A percentile compares a stretch with the other conserved stretches of the same genome.
Conservation (phyloP, 2,888 invertebrate species). For the Tinea semifulvella region DNA sequence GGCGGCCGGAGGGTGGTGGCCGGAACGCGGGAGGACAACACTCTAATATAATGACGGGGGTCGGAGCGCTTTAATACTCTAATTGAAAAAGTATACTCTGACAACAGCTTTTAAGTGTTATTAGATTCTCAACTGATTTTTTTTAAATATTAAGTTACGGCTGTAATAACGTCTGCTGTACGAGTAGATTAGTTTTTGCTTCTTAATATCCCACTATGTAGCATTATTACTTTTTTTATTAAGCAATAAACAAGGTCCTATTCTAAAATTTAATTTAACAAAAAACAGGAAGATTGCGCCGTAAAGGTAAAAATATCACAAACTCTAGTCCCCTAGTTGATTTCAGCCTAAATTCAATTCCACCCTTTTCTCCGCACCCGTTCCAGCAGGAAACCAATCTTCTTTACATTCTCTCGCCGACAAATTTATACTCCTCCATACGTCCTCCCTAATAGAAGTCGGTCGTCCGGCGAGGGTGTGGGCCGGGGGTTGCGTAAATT, state of each 20-base stretch:
- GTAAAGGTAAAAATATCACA: conserved; percentile 49
- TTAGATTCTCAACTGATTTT: conserved; percentile 28
- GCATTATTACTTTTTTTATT: neutral
- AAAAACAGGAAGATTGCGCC: neutral
- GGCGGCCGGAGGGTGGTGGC: conserved; percentile 34
- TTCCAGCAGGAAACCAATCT: conserved; percentile 59
- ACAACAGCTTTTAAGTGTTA: conserved; percentile 54
- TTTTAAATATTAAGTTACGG: conserved; percentile 11
- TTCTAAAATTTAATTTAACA: neutral
- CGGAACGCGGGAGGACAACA: conserved; percentile 58
- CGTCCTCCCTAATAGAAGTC: conserved; percentile 45
- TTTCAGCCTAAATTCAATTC: conserved; percentile 61
- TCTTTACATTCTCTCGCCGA: conserved; percentile 62
- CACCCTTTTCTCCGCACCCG: conserved; percentile 50
- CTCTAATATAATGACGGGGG: conserved; percentile 65
- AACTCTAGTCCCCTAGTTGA: conserved; percentile 34
- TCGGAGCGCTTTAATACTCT: conserved; percentile 65
- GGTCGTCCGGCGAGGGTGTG: conserved; percentile 21
- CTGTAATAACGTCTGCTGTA: neutral
- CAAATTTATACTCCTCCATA: conserved; percentile 61
- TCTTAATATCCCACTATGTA: neutral
- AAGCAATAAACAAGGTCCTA: neutral
- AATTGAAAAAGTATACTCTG: conserved; percentile 64
- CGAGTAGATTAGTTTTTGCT: neutral
- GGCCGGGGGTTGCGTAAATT: conserved; percentile 38